These are phyloP conservation scores for Chromoteleia sp. DNA, from an alignment of 2,888 invertebrate genomes.

Conservation along the genomic window DNA sequence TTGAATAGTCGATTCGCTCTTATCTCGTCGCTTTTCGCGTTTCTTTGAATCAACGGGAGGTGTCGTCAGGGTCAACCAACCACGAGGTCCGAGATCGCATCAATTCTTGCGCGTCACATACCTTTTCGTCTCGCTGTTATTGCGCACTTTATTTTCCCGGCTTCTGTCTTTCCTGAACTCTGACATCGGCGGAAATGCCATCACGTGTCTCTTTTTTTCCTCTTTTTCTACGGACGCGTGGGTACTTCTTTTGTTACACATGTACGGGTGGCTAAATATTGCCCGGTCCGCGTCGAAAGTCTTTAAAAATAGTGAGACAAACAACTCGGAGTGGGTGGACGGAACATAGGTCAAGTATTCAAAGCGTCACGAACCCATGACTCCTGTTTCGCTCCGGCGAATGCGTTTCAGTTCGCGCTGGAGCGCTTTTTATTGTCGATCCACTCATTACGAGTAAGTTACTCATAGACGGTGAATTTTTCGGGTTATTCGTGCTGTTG, in stretches of 20 bases:
- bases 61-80: slow-evolving; percentile 56
- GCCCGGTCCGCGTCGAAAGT: slow-evolving; percentile 41
- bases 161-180: slow-evolving; percentile 41
- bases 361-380: slow-evolving; percentile 34
- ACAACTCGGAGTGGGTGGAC: slow-evolving; percentile 57
- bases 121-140: slow-evolving; percentile 24
- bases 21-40: slow-evolving; percentile 23
- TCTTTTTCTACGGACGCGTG: slow-evolving; percentile 7
- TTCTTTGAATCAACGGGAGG: slow-evolving; percentile 34
- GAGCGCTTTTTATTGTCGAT: slow-evolving; percentile 25
- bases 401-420: slow-evolving; percentile 35
- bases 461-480: slow-evolving; percentile 6
- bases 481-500: background rate
- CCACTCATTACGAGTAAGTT: slow-evolving; percentile 30
- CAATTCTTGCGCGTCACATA: slow-evolving; percentile 4
- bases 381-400: slow-evolving; percentile 21
- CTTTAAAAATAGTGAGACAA: slow-evolving; percentile 57
- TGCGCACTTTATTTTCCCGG: slow-evolving; percentile 21
- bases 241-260: slow-evolving; percentile 33
- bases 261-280: slow-evolving; percentile 46
- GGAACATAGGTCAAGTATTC: slow-evolving; percentile 66
- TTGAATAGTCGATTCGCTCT: slow-evolving; percentile 31
- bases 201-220: slow-evolving; percentile 39
- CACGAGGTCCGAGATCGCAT: slow-evolving; percentile 54
- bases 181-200: slow-evolving; percentile 31